These are phyloP conservation scores for Pitangus sulphuratus DNA, from an alignment of 2,797 vertebrate species.

Conservation along the genomic window DNA sequence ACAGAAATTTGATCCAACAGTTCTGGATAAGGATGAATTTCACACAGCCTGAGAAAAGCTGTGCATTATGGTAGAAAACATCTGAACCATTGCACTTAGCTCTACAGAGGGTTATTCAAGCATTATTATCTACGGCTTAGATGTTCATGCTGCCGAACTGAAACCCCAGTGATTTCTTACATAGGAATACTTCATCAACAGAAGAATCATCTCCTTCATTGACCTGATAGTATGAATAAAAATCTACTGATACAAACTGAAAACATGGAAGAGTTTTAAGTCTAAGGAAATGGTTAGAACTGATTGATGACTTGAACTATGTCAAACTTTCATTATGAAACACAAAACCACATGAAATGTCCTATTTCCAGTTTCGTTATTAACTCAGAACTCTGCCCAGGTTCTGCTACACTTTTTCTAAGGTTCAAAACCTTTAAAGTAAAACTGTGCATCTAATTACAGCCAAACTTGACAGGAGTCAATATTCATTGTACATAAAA, in stretches of 20 bases:
- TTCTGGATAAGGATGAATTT: background rate
- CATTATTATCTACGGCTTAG: background rate
- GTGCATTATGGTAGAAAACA: background rate
- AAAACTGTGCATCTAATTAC: background rate
- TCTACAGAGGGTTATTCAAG: background rate
- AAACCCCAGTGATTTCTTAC: background rate
- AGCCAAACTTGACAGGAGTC: background rate
- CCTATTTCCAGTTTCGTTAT: slow-evolving; percentile 67
- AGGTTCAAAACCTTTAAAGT: slow-evolving; percentile 49
- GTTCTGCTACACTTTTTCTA: slow-evolving; percentile 45
- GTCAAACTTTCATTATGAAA: slow-evolving; percentile 74
- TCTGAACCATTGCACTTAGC: background rate
- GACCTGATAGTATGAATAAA: slow-evolving; percentile 15
- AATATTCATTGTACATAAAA: slow-evolving; percentile 42
- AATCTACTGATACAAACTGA: slow-evolving; percentile 6
- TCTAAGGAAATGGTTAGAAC: slow-evolving; percentile 53
- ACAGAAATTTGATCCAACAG: background rate
- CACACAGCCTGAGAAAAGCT: background rate
- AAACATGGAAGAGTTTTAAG: slow-evolving; percentile 47
- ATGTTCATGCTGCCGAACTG: background rate
- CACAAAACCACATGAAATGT: slow-evolving; percentile 73
- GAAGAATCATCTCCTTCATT: background rate
- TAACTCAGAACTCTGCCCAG: slow-evolving; percentile 52
- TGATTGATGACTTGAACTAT: slow-evolving; percentile 66
- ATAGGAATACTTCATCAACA: background rate